Conservation (phyloP, 1,140 invertebrate genomes). For the Drosophila rhopaloa region DNA sequence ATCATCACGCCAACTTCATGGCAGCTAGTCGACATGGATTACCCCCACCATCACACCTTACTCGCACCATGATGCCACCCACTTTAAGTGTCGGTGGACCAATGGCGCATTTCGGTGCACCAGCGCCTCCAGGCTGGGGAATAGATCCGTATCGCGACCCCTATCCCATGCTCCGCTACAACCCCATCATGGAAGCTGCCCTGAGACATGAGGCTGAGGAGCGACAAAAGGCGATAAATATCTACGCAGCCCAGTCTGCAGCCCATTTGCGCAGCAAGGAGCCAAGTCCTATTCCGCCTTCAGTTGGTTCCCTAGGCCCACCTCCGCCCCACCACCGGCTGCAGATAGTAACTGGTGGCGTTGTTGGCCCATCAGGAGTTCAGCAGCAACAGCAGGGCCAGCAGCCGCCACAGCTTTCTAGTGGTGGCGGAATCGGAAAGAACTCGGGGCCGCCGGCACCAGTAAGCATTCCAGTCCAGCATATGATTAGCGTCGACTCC, state of each 20-base stretch:
- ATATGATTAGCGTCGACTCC: constrained; percentile 71
- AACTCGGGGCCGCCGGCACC: constrained; percentile 28
- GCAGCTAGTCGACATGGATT: constrained; percentile 85
- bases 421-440: constrained; percentile 43
- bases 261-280: constrained; percentile 87
- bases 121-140: constrained; percentile 86
- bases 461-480: constrained; percentile 67
- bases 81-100: constrained; percentile 85
- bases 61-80: constrained; percentile 86
- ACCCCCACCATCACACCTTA: constrained; percentile 86
- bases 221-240: constrained; percentile 89
- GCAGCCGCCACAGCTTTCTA: constrained; percentile 34
- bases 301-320: constrained; percentile 84
- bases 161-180: constrained; percentile 89
- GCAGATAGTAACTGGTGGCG: constrained; percentile 58
- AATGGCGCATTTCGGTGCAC: constrained; percentile 86
- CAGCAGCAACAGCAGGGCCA: constrained; percentile 27
- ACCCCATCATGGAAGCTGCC: constrained; percentile 89
- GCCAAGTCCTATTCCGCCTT: constrained; percentile 86
- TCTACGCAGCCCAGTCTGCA: constrained; percentile 87
- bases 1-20: constrained; percentile 83
- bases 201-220: constrained; percentile 90
- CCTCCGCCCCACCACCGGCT: constrained; percentile 84
- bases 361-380: constrained; percentile 21
- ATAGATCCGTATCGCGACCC: constrained; percentile 88